Conservation (phyloP, 2,113 vertebrate species). For the Periophthalmodon schlosseri region DNA sequence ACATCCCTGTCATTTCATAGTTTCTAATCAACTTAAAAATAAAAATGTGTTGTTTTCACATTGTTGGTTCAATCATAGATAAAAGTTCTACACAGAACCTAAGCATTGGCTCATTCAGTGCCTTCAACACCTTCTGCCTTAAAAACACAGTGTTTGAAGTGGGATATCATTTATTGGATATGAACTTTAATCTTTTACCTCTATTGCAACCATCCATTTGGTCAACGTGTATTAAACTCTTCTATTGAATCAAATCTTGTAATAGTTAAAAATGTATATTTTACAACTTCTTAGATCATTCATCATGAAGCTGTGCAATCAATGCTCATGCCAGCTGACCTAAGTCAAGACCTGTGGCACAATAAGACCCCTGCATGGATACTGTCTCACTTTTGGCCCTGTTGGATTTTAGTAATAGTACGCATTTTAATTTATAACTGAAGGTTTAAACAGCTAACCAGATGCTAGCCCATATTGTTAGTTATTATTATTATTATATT, state of each 20-base stretch:
- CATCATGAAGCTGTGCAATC: not conserved
- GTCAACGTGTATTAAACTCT: not conserved
- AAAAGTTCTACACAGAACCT: too few relatives aligned
- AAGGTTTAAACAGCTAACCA: too few relatives aligned
- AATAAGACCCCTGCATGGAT: not conserved
- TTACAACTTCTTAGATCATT: conserved; percentile 1
- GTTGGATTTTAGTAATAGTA: not conserved
- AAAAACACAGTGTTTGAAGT: not conserved
- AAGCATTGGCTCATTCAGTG: not conserved
- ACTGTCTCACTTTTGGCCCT: not conserved
- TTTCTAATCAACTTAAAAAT: not conserved
- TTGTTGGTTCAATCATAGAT: not conserved
- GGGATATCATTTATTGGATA: not conserved
- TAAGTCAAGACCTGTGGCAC: not conserved
- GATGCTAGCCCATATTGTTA: too few relatives aligned
- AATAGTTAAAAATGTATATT: not conserved
- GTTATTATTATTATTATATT: too few relatives aligned
- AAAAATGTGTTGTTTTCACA: not conserved
- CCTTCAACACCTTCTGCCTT: not conserved
- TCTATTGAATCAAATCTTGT: not conserved
- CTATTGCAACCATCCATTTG: not conserved
- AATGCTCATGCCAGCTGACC: not conserved
- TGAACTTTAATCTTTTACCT: not conserved
- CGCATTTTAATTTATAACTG: not conserved
- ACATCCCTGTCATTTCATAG: not conserved